Percentiles rank a stretch among this genome's conserved stretches.
Evolutionary conservation across 2,888 invertebrate genomes (phyloP).

Genomic region (Heliconius ismenius): DNA sequence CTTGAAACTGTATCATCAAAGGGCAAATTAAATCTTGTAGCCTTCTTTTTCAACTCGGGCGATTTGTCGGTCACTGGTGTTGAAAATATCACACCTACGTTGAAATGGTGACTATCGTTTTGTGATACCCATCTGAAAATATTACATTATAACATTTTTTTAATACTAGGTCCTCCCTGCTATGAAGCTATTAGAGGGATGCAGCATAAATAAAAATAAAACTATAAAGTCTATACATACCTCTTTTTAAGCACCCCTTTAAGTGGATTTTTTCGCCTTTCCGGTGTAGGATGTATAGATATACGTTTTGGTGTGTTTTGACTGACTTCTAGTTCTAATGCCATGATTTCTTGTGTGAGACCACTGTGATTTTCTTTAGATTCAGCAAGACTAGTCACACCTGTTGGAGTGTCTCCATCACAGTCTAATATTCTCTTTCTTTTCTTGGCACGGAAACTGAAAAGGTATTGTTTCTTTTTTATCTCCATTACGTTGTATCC

Average conservation of each 20-base stretch:
- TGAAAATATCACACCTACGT: slow-evolving; percentile 89
- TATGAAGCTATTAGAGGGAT: no score
- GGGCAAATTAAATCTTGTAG: slow-evolving; percentile 84
- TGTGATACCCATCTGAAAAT: slow-evolving; percentile 81
- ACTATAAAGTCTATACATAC: slow-evolving; percentile 53
- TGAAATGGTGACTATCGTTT: slow-evolving; percentile 81
- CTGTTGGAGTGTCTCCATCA: slow-evolving; percentile 73
- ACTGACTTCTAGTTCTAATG: slow-evolving; percentile 84
- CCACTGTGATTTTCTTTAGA: slow-evolving; percentile 82
- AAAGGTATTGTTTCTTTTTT: background rate
- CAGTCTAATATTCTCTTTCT: slow-evolving; percentile 82
- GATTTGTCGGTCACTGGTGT: slow-evolving; percentile 85
- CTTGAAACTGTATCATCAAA: slow-evolving; percentile 69
- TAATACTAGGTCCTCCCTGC: no score
- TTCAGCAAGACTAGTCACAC: slow-evolving; percentile 67
- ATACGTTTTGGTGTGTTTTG: slow-evolving; percentile 86
- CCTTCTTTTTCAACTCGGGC: slow-evolving; percentile 75
- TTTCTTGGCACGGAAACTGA: slow-evolving; percentile 81
- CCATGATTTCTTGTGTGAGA: slow-evolving; percentile 86
- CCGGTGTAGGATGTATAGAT: slow-evolving; percentile 77
- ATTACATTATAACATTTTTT: background rate
- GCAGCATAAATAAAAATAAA: background rate
- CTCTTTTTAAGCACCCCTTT: slow-evolving; percentile 84
- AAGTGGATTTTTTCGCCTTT: slow-evolving; percentile 76
- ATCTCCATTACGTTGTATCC: no score